Conservation (phyloP, 2,113 vertebrate genomes). For the Sprattus sprattus region DNA sequence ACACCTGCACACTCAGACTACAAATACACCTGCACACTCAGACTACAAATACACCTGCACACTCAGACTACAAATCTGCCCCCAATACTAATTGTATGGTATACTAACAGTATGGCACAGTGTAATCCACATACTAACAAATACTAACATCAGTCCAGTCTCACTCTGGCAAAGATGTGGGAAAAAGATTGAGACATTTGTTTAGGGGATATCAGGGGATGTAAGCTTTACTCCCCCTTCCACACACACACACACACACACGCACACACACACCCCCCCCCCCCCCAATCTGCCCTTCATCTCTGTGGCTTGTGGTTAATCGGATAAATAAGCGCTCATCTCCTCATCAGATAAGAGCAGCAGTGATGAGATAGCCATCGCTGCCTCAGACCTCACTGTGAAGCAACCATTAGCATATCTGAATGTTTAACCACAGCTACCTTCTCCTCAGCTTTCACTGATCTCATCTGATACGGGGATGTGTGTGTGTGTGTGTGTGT, state of each 20-base stretch:
- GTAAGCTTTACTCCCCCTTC: too few relatives aligned
- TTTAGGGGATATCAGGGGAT: too few relatives aligned
- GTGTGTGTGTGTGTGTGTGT: conserved; percentile 3
- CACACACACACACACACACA: not conserved
- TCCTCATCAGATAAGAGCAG: conserved; percentile 42
- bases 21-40: too few relatives aligned
- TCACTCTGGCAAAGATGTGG: too few relatives aligned
- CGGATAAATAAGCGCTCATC: conserved; percentile 38
- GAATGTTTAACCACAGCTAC: not conserved
- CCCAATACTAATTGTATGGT: too few relatives aligned
- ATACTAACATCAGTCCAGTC: too few relatives aligned
- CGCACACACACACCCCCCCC: not conserved
- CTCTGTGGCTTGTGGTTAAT: conserved; percentile 33
- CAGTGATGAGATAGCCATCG: conserved; percentile 36
- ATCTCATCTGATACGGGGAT: not conserved
- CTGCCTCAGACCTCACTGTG: conserved; percentile 21
- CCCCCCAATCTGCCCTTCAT: conserved; percentile 40
- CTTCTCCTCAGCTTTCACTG: not conserved
- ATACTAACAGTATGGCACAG: too few relatives aligned
- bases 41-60: too few relatives aligned
- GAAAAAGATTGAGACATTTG: too few relatives aligned
- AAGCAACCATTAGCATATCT: conserved; percentile 39
- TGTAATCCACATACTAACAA: too few relatives aligned
- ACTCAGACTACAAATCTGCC: too few relatives aligned
- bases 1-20: too few relatives aligned